Evolutionary conservation across 2,888 invertebrate species (phyloP).

Genomic region (Drosophila emarginata): DNA sequence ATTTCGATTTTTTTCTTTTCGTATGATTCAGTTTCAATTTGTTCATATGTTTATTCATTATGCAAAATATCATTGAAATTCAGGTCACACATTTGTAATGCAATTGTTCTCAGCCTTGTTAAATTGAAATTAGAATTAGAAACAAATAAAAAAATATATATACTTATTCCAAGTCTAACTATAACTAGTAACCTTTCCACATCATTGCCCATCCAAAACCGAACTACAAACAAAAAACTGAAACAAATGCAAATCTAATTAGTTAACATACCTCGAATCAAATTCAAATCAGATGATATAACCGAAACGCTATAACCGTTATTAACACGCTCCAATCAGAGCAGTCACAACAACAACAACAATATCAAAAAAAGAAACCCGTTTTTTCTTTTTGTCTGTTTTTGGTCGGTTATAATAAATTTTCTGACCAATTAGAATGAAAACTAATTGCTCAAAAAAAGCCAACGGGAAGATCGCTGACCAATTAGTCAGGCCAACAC

Average conservation of each 20-base stretch:
- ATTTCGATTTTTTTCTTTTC: no score
- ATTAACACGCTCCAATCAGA: conserved; percentile 34
- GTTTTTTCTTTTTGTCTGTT: neutral
- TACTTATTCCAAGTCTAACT: neutral
- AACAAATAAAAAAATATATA: conserved; percentile 31
- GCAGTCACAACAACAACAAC: conserved; percentile 44
- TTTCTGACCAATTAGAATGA: conserved; percentile 73
- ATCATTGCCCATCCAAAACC: conserved; percentile 53
- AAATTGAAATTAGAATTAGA: conserved; percentile 2
- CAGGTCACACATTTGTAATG: conserved; percentile 17
- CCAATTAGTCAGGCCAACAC: conserved; percentile 65
- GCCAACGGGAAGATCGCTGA: conserved; percentile 67
- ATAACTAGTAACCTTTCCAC: conserved; percentile 52
- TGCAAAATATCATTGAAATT: conserved; percentile 2
- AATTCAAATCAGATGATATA: conserved; percentile 33
- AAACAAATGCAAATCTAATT: conserved; percentile 36
- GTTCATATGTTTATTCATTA: neutral
- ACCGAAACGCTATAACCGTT: conserved; percentile 30
- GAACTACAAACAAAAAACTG: neutral
- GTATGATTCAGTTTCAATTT: neutral
- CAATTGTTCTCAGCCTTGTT: conserved; percentile 16
- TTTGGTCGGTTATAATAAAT: conserved; percentile 65
- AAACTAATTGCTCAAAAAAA: conserved; percentile 70
- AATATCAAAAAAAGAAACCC: conserved; percentile 21
- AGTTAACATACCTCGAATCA: conserved; percentile 41